Percentiles rank a stretch among this genome's conserved stretches.
These are phyloP conservation scores for Napeogenes sylphis DNA, from an alignment of 2,888 invertebrate species.

Conservation along the genomic window DNA sequence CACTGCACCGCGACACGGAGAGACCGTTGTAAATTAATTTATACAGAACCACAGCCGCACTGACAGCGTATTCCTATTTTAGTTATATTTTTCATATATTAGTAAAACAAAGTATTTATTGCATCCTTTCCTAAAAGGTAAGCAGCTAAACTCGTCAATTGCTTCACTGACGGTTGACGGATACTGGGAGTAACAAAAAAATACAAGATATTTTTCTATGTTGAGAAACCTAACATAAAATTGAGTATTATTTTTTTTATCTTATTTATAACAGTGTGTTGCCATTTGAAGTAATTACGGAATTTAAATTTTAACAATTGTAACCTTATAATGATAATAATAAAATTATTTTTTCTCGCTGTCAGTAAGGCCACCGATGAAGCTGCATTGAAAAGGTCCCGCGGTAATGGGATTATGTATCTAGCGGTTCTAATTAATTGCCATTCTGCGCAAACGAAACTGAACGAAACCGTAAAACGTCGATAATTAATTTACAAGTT, in stretches of 20 bases:
- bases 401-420: conserved; percentile 35
- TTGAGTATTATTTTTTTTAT: no score
- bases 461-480: conserved; percentile 33
- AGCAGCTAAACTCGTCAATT: no score
- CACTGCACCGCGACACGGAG: conserved; percentile 32
- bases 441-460: conserved; percentile 25
- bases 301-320: neutral
- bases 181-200: no score
- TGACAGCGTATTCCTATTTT: conserved; percentile 14
- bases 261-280: no score
- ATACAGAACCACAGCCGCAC: conserved; percentile 18
- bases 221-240: no score
- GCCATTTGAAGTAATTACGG: no score
- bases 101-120: no score
- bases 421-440: conserved; percentile 36
- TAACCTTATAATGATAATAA: neutral
- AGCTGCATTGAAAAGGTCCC: conserved; percentile 24
- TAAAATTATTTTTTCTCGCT: conserved; percentile 9
- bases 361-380: conserved; percentile 8
- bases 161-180: no score
- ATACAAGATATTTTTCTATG: no score
- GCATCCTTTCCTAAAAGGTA: no score
- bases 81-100: no score
- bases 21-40: conserved; percentile 34
- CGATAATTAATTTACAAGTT: conserved; percentile 34